These are phyloP conservation scores for Bufo gargarizans DNA, from an alignment of 2,113 vertebrate genomes.

Conservation along the genomic window DNA sequence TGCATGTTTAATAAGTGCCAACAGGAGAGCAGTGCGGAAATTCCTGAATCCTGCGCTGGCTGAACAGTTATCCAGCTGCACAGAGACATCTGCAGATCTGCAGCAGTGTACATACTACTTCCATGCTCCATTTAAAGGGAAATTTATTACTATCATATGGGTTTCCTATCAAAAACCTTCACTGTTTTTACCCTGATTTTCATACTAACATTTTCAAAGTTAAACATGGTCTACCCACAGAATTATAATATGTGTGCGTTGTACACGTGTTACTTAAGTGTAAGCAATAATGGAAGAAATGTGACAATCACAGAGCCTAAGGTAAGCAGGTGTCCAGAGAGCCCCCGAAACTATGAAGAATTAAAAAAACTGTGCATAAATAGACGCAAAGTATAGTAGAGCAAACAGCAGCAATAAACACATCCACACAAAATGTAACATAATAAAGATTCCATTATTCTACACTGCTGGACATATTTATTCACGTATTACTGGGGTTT, in stretches of 20 bases:
- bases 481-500: not conserved
- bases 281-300: not conserved
- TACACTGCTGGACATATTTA: not conserved
- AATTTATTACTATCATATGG: not conserved
- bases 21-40: conserved; percentile 53
- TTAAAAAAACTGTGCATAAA: not conserved
- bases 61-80: conserved; percentile 53
- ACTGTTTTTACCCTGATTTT: not conserved
- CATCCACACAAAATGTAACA: not conserved
- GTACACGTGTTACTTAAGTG: not conserved
- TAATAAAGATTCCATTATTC: not conserved
- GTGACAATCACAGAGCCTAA: not conserved
- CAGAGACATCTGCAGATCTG: conserved; percentile 44
- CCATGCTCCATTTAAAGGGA: conserved; percentile 7
- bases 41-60: conserved; percentile 53
- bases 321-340: not conserved
- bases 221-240: not conserved
- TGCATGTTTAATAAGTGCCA: conserved; percentile 47
- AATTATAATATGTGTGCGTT: not conserved
- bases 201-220: not conserved
- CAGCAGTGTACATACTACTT: not conserved
- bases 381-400: not conserved
- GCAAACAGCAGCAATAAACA: not conserved
- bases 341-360: not conserved
- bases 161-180: not conserved